Percentiles rank a stretch among this genome's conserved stretches.
Conservation (phyloP, 1,140 invertebrate genomes). For the Pissodes strobi region DNA sequence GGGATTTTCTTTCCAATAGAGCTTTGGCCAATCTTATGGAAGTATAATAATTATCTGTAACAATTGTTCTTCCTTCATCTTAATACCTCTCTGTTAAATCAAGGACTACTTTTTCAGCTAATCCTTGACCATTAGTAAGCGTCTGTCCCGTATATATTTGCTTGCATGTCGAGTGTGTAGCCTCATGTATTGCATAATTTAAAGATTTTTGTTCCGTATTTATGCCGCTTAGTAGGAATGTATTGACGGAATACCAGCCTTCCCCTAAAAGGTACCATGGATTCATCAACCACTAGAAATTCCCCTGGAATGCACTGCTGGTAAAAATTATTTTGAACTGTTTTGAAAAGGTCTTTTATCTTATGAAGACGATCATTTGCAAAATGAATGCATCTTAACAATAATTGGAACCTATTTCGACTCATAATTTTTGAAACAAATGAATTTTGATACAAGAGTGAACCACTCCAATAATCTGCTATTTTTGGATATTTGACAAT, state of each 20-base stretch:
- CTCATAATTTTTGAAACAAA: no score
- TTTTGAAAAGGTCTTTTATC: not conserved
- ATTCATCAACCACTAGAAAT: not conserved
- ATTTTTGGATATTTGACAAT: no score
- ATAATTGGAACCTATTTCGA: no score
- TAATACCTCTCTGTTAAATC: conserved; percentile 28
- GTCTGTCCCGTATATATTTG: not conserved
- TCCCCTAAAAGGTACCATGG: no score
- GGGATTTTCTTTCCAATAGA: conserved; percentile 53
- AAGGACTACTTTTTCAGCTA: not conserved
- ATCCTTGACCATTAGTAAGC: no score
- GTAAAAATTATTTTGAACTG: not conserved
- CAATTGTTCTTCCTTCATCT: not conserved
- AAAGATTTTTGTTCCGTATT: not conserved
- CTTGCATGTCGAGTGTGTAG: not conserved
- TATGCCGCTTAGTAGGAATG: no score
- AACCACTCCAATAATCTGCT: not conserved
- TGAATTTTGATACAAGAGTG: not conserved
- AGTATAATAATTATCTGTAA: conserved; percentile 51
- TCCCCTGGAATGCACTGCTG: not conserved
- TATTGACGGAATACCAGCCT: not conserved
- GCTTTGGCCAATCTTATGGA: conserved; percentile 53
- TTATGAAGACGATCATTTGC: not conserved
- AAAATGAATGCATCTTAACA: not conserved
- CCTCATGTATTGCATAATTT: not conserved